phyloP scores from a whole-genome alignment of 2,113 vertebrate genomes.

The Muntiacus muntjak region DNA sequence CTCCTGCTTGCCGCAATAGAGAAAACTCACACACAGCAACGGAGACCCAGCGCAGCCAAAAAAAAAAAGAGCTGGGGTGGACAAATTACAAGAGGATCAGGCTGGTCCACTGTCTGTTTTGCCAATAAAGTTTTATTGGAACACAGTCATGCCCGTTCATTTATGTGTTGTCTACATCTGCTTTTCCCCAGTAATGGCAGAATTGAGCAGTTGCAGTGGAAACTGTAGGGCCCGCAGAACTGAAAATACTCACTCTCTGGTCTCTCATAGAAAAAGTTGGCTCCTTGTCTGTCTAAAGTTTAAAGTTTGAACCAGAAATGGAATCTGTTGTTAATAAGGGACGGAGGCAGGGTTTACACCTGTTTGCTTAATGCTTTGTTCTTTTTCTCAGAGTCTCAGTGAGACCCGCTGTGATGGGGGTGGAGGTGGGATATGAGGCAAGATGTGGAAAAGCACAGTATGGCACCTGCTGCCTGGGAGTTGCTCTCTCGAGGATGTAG shows the following conservation, averaged over 20 bases:
- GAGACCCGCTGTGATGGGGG: background rate
- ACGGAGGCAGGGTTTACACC: background rate
- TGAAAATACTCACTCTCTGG: background rate
- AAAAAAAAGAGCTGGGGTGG: background rate
- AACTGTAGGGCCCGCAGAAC: background rate
- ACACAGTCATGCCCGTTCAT: background rate
- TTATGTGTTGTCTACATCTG: too few species aligned
- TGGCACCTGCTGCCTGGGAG: background rate
- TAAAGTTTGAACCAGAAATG: background rate
- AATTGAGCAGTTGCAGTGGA: background rate
- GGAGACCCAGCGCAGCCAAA: background rate
- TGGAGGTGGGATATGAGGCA: too few species aligned
- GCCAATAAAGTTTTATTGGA: conserved; percentile 41
- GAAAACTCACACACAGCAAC: background rate
- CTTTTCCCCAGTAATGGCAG: background rate
- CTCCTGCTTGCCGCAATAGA: background rate
- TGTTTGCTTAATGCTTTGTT: background rate
- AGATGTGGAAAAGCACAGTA: background rate
- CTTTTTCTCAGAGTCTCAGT: background rate
- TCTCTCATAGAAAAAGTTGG: background rate
- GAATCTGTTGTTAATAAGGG: background rate
- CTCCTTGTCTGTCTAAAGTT: background rate
- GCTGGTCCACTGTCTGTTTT: background rate
- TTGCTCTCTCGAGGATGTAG: background rate
- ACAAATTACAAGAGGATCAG: too few species aligned